Base-by-base conservation (phyloP, 2,113 vertebrate species). In the Alces alces region DNA sequence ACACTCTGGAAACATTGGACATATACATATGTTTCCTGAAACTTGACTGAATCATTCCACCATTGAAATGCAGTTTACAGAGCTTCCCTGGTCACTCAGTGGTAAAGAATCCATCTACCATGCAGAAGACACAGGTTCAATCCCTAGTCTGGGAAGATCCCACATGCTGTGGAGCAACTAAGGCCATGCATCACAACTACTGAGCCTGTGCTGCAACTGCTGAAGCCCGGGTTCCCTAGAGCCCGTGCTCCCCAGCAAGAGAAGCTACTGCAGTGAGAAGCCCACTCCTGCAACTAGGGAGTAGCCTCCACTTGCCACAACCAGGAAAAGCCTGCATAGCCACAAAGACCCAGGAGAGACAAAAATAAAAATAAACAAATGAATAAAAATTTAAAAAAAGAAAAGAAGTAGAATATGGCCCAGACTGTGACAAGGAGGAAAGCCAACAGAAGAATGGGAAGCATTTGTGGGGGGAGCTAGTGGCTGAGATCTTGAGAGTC, bases 391-490 rank as follows among this genome's bases (percentile, higher is more conserved):
- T 23, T 3, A 25, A 39, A 70, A 66, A 25, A 73, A 78, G 85
- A 27, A 90, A 85, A 92, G 19, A 89, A 95, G 88, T 73, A 12
- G 33, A 47, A 84, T 66, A 82, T 85, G 45, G 80, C 55, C 80
- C 86, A 86, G 86, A 79, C 4, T 39, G 52, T 86, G 70, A 87
- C 8, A 73, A 39, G 87, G 89, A 97, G 88, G 86, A 88, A 97
- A 73, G 23, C 13, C 2, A 5, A 86, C n/a, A 60, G 70, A 79
- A 79, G 82, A 82, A 73, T 73, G 57, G 78, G 70, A 86, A 52
- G 21, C 19, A 5, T 84, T 58, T 86, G 16, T 78, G 10, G 54
- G 89, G 25, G 21, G 52, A 93, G 66, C 28, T 82, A 11, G 36
- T 54, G 33, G n/a, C 33, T n/a, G 54, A 76, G 70, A 43, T 76